phyloP scores from a whole-genome alignment of 2,797 vertebrate species.

The Siniperca obscura region DNA sequence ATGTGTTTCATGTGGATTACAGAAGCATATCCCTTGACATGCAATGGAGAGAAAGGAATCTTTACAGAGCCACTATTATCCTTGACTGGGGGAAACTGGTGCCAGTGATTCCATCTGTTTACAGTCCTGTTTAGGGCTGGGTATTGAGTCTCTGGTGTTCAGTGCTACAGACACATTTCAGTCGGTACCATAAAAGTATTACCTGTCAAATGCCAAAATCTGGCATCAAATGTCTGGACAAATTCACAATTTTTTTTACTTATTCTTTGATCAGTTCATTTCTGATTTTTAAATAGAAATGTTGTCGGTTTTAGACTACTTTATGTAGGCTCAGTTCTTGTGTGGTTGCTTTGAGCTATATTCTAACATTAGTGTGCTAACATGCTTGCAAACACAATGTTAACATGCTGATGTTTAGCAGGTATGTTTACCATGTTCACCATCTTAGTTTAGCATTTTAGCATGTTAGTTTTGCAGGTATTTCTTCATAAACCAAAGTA shows the following conservation, averaged over 20 bases:
- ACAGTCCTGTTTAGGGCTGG: not conserved
- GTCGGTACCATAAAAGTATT: not conserved
- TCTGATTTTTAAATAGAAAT: not conserved
- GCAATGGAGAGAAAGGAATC: not conserved
- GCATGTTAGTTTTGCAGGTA: not conserved
- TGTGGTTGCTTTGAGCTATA: no score
- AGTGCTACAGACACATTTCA: not conserved
- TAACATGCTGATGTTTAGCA: not conserved
- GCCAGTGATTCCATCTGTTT: constrained; percentile 8
- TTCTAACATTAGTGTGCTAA: not conserved
- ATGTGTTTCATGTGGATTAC: constrained; percentile 19
- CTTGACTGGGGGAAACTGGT: constrained; percentile 16
- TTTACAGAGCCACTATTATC: constrained; percentile 20
- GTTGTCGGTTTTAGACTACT: not conserved
- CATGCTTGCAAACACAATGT: not conserved
- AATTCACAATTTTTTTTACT: not conserved
- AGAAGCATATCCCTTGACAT: constrained; percentile 16
- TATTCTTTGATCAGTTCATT: not conserved
- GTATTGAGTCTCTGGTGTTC: not conserved
- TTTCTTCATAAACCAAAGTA: not conserved
- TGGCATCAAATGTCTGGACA: not conserved
- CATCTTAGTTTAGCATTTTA: not conserved
- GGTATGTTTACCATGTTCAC: not conserved
- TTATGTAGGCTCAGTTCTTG: not conserved
- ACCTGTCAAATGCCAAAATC: not conserved